Percentiles rank a stretch among this genome's conserved stretches.
Conservation (phyloP, 2,113 vertebrate species). For the Aegotheles bennettii region DNA sequence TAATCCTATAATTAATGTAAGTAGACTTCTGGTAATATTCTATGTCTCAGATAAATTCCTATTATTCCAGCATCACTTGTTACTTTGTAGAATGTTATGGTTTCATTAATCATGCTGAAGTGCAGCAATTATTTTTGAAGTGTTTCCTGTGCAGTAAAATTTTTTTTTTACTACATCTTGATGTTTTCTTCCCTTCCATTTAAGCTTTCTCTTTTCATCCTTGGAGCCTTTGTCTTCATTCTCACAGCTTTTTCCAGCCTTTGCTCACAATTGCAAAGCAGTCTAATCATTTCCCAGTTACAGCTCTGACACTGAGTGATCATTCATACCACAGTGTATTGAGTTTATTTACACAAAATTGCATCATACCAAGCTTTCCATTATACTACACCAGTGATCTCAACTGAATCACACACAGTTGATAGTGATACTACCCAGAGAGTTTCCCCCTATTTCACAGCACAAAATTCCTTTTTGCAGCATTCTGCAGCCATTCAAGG, state of each 20-base stretch:
- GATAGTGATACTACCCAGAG: neutral
- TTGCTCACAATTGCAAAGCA: neutral
- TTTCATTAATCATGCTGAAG: neutral
- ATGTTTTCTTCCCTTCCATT: neutral
- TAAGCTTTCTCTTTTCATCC: neutral
- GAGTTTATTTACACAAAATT: slow-evolving; percentile 12
- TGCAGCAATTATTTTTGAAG: neutral
- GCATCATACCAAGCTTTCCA: neutral
- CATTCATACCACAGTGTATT: neutral
- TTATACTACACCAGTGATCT: neutral
- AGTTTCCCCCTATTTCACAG: neutral
- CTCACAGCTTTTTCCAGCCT: neutral
- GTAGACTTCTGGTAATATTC: neutral
- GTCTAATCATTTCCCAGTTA: neutral
- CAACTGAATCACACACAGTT: neutral
- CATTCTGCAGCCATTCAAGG: neutral
- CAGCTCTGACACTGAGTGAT: neutral
- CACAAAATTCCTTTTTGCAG: neutral
- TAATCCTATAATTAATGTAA: neutral
- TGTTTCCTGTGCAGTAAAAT: neutral
- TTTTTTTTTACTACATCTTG: neutral
- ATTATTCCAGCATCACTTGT: neutral
- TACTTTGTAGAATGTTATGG: neutral
- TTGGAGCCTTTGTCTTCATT: neutral
- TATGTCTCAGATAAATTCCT: neutral